Conservation (phyloP, 1,140 invertebrate genomes). For the Olivierus martensii region DNA sequence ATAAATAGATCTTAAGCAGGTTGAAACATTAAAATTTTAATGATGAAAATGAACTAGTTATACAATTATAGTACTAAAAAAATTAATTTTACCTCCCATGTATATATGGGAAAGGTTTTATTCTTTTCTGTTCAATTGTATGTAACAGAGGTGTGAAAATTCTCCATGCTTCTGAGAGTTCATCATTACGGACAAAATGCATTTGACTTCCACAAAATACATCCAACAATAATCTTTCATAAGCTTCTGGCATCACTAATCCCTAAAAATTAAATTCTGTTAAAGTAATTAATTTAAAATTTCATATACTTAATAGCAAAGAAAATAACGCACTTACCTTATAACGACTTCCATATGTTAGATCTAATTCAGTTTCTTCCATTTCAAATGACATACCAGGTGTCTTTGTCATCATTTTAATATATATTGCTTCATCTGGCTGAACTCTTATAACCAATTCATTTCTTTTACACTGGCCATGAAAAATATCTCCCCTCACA, state of each 20-base stretch:
- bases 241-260: conserved; percentile 86
- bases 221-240: conserved; percentile 92
- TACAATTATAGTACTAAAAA: too few species aligned
- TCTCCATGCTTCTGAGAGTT: conserved; percentile 92
- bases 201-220: conserved; percentile 97
- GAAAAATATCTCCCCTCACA: conserved; percentile 92
- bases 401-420: conserved; percentile 97
- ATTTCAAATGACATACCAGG: conserved; percentile 94
- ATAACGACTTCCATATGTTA: conserved; percentile 87
- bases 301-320: too few species aligned
- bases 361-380: conserved; percentile 94
- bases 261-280: conserved; percentile 39
- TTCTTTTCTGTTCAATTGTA: conserved; percentile 61
- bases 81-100: conserved; percentile 43
- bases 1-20: too few species aligned
- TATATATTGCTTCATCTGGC: conserved; percentile 94
- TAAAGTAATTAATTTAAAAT: too few species aligned
- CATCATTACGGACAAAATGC: conserved; percentile 93
- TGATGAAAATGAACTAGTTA: too few species aligned
- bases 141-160: conserved; percentile 95
- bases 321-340: too few species aligned
- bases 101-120: conserved; percentile 67
- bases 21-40: too few species aligned
- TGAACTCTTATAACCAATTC: conserved; percentile 97
- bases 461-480: conserved; percentile 68